Percentiles rank a stretch among this genome's conserved stretches.
Conservation (phyloP, 2,888 invertebrate species). For the Drosophila anomalata region DNA sequence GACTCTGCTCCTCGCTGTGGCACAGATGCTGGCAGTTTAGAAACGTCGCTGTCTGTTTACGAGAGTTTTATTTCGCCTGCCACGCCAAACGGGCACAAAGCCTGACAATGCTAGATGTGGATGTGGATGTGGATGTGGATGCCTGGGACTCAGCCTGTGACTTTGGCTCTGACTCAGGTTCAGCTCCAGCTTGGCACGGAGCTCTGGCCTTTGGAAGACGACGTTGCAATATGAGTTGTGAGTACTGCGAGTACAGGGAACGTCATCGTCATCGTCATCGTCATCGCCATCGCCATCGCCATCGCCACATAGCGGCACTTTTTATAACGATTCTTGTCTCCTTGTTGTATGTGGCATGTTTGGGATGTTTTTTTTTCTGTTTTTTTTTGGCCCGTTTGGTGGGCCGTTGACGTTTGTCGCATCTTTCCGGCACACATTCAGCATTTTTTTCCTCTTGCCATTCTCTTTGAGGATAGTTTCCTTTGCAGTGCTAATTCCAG, state of each 20-base stretch:
- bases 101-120: constrained; percentile 66
- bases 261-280: constrained; percentile 20
- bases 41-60: constrained; percentile 70
- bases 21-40: constrained; percentile 53
- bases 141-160: constrained; percentile 51
- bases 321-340: constrained; percentile 43
- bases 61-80: constrained; percentile 75
- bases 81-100: constrained; percentile 69
- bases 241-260: constrained; percentile 27
- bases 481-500: constrained; percentile 37
- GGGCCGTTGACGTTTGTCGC: constrained; percentile 71
- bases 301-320: constrained; percentile 69
- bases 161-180: constrained; percentile 46
- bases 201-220: constrained; percentile 8
- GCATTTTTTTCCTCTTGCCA: constrained; percentile 4
- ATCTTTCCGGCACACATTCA: constrained; percentile 52
- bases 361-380: constrained; percentile 24
- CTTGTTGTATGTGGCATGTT: constrained; percentile 25
- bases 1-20: constrained; percentile 29
- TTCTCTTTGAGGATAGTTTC: constrained; percentile 25
- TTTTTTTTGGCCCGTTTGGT: constrained; percentile 37
- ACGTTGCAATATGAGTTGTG: constrained; percentile 63
- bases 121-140: constrained; percentile 20
- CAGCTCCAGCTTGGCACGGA: constrained; percentile 18
- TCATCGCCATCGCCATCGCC: constrained; percentile 49